Evolutionary conservation across 2,113 vertebrate species (phyloP).

Genomic region (Petrocephalus zakoni): DNA sequence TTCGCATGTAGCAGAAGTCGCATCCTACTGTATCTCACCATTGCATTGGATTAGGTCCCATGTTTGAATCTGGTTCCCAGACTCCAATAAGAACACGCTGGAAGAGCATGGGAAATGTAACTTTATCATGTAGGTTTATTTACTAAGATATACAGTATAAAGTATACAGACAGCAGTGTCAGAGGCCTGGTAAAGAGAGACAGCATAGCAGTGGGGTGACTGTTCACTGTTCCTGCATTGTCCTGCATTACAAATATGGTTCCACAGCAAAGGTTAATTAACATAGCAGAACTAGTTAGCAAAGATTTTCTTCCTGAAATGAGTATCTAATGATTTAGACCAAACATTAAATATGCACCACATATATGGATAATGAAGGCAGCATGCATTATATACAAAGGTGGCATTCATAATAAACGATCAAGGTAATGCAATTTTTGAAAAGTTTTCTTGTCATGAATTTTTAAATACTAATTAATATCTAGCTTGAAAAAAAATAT

Average conservation of each 20-base stretch:
- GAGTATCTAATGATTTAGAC: neutral
- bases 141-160: neutral
- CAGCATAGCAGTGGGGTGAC: neutral
- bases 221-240: neutral
- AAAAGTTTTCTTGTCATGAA: neutral
- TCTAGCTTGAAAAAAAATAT: neutral
- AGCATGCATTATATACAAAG: neutral
- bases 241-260: neutral
- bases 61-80: neutral
- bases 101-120: neutral
- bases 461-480: slow-evolving; percentile 2
- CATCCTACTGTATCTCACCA: neutral
- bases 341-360: neutral
- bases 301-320: neutral
- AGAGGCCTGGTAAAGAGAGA: neutral
- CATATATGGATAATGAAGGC: neutral
- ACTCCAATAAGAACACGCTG: neutral
- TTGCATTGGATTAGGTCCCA: neutral
- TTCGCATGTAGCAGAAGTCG: neutral
- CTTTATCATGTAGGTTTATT: neutral
- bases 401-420: neutral
- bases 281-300: neutral
- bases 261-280: neutral
- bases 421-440: neutral
- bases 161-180: neutral